A percentile compares a stretch with the other conserved stretches of the same genome.
These are phyloP conservation scores for Myrmecophaga tridactyla DNA, from an alignment of 2,113 vertebrate species.

Conservation along the genomic window DNA sequence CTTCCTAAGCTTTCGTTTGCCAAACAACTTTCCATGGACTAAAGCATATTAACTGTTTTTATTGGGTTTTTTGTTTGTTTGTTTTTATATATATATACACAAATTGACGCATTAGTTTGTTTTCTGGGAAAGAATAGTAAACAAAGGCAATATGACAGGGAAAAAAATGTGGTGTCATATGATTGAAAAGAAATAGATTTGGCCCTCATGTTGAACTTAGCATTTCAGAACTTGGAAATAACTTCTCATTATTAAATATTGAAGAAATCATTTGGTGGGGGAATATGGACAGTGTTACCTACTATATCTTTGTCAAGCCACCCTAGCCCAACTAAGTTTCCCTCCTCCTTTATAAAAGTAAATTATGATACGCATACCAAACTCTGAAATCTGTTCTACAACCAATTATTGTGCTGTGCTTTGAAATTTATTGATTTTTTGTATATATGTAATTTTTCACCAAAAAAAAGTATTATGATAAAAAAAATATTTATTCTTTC, in stretches of 20 bases:
- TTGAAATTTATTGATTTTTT: too few relatives aligned
- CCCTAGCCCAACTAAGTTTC: not conserved
- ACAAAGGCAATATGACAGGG: not conserved
- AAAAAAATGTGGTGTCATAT: conserved; percentile 35
- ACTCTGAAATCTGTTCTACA: too few relatives aligned
- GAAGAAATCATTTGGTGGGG: not conserved
- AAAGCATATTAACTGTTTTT: not conserved
- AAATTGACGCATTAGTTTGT: not conserved
- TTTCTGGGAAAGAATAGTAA: not conserved
- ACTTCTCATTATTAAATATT: conserved; percentile 35
- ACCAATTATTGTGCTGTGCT: too few relatives aligned
- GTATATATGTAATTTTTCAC: too few relatives aligned
- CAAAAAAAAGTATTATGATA: too few relatives aligned
- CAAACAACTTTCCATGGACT: not conserved
- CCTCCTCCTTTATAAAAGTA: not conserved
- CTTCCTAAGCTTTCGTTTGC: not conserved
- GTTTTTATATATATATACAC: not conserved
- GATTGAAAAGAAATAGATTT: conserved; percentile 30
- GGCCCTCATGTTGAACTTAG: conserved; percentile 10
- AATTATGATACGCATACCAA: not conserved
- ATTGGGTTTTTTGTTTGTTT: too few relatives aligned
- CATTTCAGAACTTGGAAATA: not conserved
- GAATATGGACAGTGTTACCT: not conserved
- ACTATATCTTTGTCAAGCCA: not conserved
- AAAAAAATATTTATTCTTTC: too few relatives aligned